A percentile compares a stretch with the other conserved stretches of the same genome.
Evolutionary conservation across 1,140 invertebrate species (phyloP).

Genomic region (Cydia amplana): DNA sequence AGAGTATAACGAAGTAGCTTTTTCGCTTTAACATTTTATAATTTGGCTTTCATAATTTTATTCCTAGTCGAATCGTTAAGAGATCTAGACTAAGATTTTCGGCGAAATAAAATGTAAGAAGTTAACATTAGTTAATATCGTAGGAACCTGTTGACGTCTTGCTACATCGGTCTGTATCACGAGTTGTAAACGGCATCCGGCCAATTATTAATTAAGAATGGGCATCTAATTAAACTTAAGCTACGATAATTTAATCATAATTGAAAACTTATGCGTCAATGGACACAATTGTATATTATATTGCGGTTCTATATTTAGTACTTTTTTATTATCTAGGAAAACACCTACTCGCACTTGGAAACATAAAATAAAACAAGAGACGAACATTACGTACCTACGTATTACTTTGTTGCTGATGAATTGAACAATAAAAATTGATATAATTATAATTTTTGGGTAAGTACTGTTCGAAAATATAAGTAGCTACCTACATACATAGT

Average conservation of each 20-base stretch:
- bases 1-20: too few species aligned
- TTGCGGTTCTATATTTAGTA: background rate
- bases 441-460: too few species aligned
- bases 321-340: too few species aligned
- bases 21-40: too few species aligned
- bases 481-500: too few species aligned
- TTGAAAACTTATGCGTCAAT: background rate
- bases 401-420: too few species aligned
- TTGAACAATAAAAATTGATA: too few species aligned
- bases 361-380: too few species aligned
- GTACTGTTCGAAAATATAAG: too few species aligned
- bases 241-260: background rate
- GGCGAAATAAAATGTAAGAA: constrained; percentile 48
- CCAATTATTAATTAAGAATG: constrained; percentile 21
- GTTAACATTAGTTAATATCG: constrained; percentile 43
- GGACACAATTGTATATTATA: background rate
- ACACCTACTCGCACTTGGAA: too few species aligned
- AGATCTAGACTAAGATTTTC: constrained; percentile 49
- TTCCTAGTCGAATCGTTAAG: constrained; percentile 34
- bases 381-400: too few species aligned
- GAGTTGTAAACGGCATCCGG: constrained; percentile 12
- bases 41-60: background rate
- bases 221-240: constrained; percentile 16
- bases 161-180: constrained; percentile 35
- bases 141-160: constrained; percentile 44